These are phyloP conservation scores for Falco biarmicus DNA, from an alignment of 2,797 vertebrate genomes.

Conservation along the genomic window DNA sequence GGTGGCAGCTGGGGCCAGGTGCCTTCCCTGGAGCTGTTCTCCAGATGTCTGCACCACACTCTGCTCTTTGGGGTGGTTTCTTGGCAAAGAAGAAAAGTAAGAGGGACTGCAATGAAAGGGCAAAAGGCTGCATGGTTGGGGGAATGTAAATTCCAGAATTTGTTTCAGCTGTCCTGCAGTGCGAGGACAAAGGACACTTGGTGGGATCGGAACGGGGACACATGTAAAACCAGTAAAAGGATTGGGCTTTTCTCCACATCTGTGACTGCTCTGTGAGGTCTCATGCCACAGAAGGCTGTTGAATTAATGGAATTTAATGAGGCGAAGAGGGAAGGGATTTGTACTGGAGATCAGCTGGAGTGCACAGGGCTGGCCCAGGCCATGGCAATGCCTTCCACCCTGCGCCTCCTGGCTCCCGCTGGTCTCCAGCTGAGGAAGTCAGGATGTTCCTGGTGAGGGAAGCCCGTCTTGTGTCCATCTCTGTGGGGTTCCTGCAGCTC, in stretches of 20 bases:
- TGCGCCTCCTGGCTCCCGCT: fast-evolving
- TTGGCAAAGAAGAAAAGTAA: not conserved
- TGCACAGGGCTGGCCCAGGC: not conserved
- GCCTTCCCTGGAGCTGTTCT: not conserved
- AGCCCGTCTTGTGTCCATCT: fast-evolving
- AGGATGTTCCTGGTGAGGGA: fast-evolving
- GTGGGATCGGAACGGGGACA: not conserved
- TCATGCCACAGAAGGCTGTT: not conserved
- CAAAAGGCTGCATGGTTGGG: too few relatives aligned
- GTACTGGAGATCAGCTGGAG: not conserved
- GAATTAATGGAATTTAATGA: not conserved
- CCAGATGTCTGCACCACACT: not conserved
- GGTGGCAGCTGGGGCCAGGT: not conserved
- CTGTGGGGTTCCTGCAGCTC: not conserved
- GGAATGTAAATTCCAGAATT: not conserved
- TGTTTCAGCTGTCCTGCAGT: fast-evolving
- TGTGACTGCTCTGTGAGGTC: not conserved
- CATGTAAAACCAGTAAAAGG: not conserved
- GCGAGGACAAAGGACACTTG: not conserved
- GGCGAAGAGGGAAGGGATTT: not conserved
- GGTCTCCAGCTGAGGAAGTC: not conserved
- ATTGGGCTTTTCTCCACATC: not conserved
- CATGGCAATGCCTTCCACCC: fast-evolving
- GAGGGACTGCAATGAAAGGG: too few relatives aligned
- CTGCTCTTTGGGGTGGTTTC: not conserved